These are phyloP conservation scores for Rallus limicola DNA, from an alignment of 2,113 vertebrate genomes.

Conservation along the genomic window DNA sequence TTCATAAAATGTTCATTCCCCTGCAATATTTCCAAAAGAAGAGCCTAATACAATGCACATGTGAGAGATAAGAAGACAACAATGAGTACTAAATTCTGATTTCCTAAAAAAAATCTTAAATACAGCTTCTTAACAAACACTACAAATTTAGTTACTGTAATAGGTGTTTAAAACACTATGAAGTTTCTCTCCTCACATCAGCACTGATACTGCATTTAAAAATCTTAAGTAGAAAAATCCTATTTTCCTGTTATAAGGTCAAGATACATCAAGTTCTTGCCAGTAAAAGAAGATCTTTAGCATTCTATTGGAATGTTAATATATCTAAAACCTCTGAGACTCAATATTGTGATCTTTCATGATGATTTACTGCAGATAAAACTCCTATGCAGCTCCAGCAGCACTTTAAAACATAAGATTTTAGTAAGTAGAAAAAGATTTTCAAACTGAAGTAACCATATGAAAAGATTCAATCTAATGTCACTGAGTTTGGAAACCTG, in stretches of 20 bases:
- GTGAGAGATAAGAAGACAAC: not conserved
- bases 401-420: conserved; percentile 47
- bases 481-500: conserved; percentile 13
- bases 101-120: conserved; percentile 47
- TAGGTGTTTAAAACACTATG: not conserved
- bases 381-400: not conserved
- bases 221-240: conserved; percentile 56
- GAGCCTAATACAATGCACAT: not conserved
- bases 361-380: conserved; percentile 60
- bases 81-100: conserved; percentile 33
- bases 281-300: conserved; percentile 44
- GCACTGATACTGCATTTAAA: not conserved
- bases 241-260: conserved; percentile 72
- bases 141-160: conserved; percentile 48
- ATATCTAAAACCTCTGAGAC: conserved; percentile 60
- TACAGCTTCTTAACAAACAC: not conserved
- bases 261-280: conserved; percentile 67
- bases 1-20: not conserved
- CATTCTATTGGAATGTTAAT: conserved; percentile 67
- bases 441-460: conserved; percentile 40
- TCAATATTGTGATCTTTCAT: conserved; percentile 52
- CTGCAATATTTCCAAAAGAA: not conserved
- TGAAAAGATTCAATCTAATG: conserved; percentile 38
- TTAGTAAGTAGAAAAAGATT: conserved; percentile 32
- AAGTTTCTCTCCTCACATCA: not conserved